phyloP scores from a whole-genome alignment of 2,888 invertebrate species.

The Fragum fragum region DNA sequence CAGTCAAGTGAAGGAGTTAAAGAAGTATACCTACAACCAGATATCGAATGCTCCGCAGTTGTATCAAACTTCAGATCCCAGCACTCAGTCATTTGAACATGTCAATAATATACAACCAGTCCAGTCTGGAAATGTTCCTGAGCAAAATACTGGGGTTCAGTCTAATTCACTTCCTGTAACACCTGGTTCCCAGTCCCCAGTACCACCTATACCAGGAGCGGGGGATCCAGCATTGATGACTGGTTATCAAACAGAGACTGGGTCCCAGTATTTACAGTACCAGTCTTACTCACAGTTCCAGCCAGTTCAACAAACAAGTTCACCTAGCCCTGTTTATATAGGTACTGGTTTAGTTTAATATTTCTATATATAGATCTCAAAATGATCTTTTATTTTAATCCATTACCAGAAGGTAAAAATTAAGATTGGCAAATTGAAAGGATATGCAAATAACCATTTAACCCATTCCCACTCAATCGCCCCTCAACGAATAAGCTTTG shows the following conservation, averaged over 20 bases:
- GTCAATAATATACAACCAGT: background rate
- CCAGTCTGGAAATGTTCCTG: constrained; percentile 1
- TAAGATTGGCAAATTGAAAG: no score
- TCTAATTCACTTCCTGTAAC: background rate
- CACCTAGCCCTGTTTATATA: constrained; percentile 19
- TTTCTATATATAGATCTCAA: background rate
- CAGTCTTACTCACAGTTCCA: constrained; percentile 26
- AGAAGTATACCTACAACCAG: constrained; percentile 74
- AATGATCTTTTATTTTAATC: background rate
- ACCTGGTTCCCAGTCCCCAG: constrained; percentile 28
- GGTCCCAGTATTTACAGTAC: constrained; percentile 7
- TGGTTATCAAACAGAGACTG: constrained; percentile 31
- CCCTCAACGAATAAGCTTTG: no score
- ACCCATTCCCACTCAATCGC: no score
- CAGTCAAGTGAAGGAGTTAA: constrained; percentile 64
- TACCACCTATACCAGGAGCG: background rate
- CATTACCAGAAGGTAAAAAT: no score
- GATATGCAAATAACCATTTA: no score
- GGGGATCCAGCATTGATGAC: constrained; percentile 13
- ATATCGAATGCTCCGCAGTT: constrained; percentile 71
- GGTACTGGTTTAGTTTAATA: background rate
- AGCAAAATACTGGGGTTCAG: background rate
- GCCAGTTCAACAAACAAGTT: constrained; percentile 18
- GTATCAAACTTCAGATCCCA: constrained; percentile 52
- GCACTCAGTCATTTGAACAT: constrained; percentile 7